A percentile compares a stretch with the other conserved stretches of the same genome.
phyloP scores from a whole-genome alignment of 2,797 vertebrate genomes.

The Naso thynnoides region DNA sequence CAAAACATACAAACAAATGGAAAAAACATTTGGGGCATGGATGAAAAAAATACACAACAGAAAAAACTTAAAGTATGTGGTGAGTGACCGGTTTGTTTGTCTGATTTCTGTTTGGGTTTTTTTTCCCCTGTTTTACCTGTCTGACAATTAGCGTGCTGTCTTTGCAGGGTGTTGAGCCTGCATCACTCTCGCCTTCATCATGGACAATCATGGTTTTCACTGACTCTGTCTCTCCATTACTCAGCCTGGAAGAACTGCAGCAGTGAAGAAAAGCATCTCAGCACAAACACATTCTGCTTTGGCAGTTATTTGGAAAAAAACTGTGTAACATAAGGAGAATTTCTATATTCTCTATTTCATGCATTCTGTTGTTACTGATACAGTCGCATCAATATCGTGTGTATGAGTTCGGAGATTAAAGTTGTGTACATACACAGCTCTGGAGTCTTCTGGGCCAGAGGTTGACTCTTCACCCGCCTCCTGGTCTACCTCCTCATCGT shows the following conservation, averaged over 20 bases:
- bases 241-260: slow-evolving; percentile 87
- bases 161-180: slow-evolving; percentile 93
- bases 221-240: slow-evolving; percentile 95
- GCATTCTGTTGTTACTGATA: background rate
- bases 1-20: slow-evolving; percentile 51
- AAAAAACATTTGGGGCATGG: slow-evolving; percentile 41
- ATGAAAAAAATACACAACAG: slow-evolving; percentile 36
- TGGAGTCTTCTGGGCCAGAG: slow-evolving; percentile 94
- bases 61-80: slow-evolving; percentile 12
- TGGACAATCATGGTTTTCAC: slow-evolving; percentile 97
- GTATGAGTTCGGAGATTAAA: background rate
- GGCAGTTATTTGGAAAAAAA: no score
- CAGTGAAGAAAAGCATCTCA: background rate
- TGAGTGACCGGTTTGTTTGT: background rate
- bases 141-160: slow-evolving; percentile 96
- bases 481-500: slow-evolving; percentile 97
- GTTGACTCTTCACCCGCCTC: slow-evolving; percentile 95
- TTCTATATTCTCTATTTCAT: no score
- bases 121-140: slow-evolving; percentile 86
- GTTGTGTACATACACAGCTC: slow-evolving; percentile 87
- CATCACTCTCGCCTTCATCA: slow-evolving; percentile 93
- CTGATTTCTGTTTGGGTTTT: background rate
- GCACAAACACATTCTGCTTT: background rate
- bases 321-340: no score
- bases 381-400: background rate